phyloP scores from a whole-genome alignment of 1,140 invertebrate species.

The Galleria mellonella region DNA sequence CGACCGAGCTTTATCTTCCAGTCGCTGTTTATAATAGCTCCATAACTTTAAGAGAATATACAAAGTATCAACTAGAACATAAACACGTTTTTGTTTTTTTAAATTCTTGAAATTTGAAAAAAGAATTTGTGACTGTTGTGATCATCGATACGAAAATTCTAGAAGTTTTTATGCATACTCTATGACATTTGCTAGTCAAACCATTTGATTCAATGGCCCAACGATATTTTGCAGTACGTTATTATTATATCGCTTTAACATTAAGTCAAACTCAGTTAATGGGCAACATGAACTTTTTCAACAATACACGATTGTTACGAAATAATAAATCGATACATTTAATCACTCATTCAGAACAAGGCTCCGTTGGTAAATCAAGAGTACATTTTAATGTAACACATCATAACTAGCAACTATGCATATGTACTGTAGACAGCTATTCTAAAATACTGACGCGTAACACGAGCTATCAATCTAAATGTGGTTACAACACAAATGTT shows the following conservation, averaged over 20 bases:
- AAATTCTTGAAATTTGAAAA: too few relatives aligned
- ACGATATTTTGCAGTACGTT: too few relatives aligned
- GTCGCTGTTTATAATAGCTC: conserved; percentile 44
- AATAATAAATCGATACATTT: conserved; percentile 44
- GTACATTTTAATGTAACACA: conserved; percentile 19
- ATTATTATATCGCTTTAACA: background rate
- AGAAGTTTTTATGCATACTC: too few relatives aligned
- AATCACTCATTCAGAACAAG: conserved; percentile 39
- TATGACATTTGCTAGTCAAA: too few relatives aligned
- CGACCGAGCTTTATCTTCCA: conserved; percentile 26
- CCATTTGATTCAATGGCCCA: too few relatives aligned
- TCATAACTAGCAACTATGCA: conserved; percentile 32
- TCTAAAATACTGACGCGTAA: conserved; percentile 37
- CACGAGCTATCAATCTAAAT: conserved; percentile 59
- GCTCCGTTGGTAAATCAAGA: conserved; percentile 26
- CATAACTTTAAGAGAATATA: conserved; percentile 40
- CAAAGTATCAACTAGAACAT: conserved; percentile 28
- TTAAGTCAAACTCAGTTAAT: conserved; percentile 11
- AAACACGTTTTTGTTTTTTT: background rate
- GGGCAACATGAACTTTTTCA: conserved; percentile 15
- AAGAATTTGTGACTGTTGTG: too few relatives aligned
- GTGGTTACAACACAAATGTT: conserved; percentile 49
- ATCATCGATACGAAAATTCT: too few relatives aligned
- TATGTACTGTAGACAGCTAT: conserved; percentile 23
- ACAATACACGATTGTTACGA: conserved; percentile 32